Conservation (phyloP, 2,797 vertebrate species). For the Platalea minor region DNA sequence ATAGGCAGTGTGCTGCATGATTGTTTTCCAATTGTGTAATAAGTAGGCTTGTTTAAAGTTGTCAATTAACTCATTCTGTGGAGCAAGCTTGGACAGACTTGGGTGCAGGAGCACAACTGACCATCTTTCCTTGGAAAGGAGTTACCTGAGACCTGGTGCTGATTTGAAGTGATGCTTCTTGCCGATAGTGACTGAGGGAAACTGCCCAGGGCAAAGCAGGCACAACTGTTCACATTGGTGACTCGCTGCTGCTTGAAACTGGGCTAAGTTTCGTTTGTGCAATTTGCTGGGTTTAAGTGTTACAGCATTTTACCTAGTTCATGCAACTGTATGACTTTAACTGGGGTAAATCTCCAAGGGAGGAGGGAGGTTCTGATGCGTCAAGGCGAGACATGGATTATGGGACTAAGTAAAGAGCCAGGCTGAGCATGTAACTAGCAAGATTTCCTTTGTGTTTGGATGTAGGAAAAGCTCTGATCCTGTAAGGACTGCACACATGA, state of each 20-base stretch:
- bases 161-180: neutral
- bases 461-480: neutral
- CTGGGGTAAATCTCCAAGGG: neutral
- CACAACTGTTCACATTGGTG: accelerated
- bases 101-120: neutral
- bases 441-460: neutral
- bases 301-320: accelerated
- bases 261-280: neutral
- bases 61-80: neutral
- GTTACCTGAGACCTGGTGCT: neutral
- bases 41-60: neutral
- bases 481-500: neutral
- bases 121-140: neutral
- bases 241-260: neutral
- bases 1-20: accelerated
- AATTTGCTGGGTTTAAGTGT: accelerated
- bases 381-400: neutral
- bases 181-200: no score
- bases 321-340: accelerated
- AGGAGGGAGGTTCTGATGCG: accelerated
- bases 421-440: accelerated
- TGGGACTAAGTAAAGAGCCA: neutral
- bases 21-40: neutral
- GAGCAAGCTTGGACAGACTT: neutral
- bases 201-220: no score